Evolutionary conservation across 2,797 vertebrate species (phyloP), one percentile per base, ranked within the genome.

Genomic region (Decapterus maruadsi): DNA sequence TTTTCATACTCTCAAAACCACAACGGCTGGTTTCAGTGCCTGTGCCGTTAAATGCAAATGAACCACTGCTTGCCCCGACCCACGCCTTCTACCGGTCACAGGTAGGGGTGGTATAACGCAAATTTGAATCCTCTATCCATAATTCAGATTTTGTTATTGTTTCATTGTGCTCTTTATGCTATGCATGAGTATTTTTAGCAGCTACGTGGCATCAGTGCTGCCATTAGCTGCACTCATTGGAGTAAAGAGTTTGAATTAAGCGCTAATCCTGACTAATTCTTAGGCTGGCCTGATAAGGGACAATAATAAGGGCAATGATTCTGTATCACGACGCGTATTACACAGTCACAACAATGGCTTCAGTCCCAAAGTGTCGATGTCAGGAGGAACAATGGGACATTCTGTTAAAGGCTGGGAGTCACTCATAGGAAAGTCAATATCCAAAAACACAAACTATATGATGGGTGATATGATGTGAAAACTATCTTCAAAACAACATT

Each of bases 251-350:
- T 16, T 63, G 36, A 56, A 68, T 29, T 9, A 59, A 60, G 16
- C n/a, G 3, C 19, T 17, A 65, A 80, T 54, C 43, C 72, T n/a
- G 40, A 55, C 48, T 56, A 13, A 65, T 51, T 45, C 8, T 57
- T 9, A 26, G 42, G 20, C 11, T 60, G 60, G 20, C 3, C 19
- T 42, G 59, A 70, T 75, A 38, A 38, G 16, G 53, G 13, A 50
- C 29, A 64, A 64, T 45, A 68, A 80, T 55, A n/a, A 45, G 8
- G 54, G 53, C 46, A 59, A 42, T 56, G 31, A 69, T 63, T 20
- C 31, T 13, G 31, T 4, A 6, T 14, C 11, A 13, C 61, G 62
- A 72, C 48, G 31, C 59, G 11, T 42, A 22, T 57, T 51, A 72
- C 17, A 71, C 19, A 20, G 53, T 68, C 19, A 16, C 45, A 12